Evolutionary conservation across 2,888 invertebrate species (phyloP), one percentile per base, ranked within the genome.

Genomic region (Lymantria monacha): DNA sequence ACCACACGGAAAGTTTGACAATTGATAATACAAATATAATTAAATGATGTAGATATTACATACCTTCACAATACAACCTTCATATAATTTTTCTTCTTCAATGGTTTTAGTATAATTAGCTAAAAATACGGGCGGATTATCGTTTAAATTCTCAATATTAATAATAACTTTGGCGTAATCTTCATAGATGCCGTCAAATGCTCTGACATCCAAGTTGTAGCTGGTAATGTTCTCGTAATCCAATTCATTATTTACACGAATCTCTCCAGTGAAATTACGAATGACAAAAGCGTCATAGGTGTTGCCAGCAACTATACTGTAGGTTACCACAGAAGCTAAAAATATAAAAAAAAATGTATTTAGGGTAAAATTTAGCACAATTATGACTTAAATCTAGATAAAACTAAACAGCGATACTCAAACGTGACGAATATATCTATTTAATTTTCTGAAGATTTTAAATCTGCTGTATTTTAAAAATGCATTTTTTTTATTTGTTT

Each of bases 261-360:
- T 97, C 76, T 96, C 95, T 0, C 98, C 98, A 0, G 97, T 97
- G 63, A 94, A 93, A 57, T 94, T 94, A 69, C 96, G 95, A 57
- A 98, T 97, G 58, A 93, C 93, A 79, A 98, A 98, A 0, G 97
- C 97, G 63, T 97, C 95, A 51, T 95, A 95, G 0, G 94, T 93
- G 78, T 98, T 98, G 0, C 98, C 98, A 44, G 93, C 94, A 7
- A 95, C 95, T 47, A 99, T 98, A 63, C 95, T 96, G 82, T 98
- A 99, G 0, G 94, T 93, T 15, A 98, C 96, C 46, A 95, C 93
- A 15, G 97, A 97, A 40, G 96, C 97, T 91, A 81, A 44, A 63
- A 75, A 50, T 37, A 46, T 30, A 40, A 14, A 13, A 30, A 36
- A 7, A 44, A 3, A 22, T 42, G n/a, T n/a, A n/a, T 22, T 22